phyloP scores from a whole-genome alignment of 2,888 invertebrate species.

The Pachycephus smyrnensis region DNA sequence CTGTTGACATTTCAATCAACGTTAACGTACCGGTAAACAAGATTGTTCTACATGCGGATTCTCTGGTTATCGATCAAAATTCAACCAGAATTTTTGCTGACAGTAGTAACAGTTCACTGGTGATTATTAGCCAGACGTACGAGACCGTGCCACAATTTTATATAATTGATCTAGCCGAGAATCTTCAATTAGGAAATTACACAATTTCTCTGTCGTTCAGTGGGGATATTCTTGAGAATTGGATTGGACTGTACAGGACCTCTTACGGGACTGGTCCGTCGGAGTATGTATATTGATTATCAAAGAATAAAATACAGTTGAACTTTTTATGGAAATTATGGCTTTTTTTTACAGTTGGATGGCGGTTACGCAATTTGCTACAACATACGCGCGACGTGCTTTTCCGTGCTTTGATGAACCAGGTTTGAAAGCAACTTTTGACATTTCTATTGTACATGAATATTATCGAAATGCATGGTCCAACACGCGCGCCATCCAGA shows the following conservation, averaged over 20 bases:
- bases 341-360: constrained; percentile 74
- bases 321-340: background rate
- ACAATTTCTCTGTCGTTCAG: constrained; percentile 69
- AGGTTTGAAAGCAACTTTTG: constrained; percentile 81
- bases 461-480: constrained; percentile 52
- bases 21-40: constrained; percentile 60
- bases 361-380: constrained; percentile 84
- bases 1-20: constrained; percentile 66
- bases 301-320: constrained; percentile 69
- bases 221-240: constrained; percentile 71
- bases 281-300: constrained; percentile 56
- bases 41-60: constrained; percentile 68
- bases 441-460: constrained; percentile 76
- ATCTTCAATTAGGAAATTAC: constrained; percentile 59
- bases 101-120: constrained; percentile 6
- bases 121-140: constrained; percentile 33
- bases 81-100: constrained; percentile 20
- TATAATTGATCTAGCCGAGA: constrained; percentile 24
- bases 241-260: constrained; percentile 75
- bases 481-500: constrained; percentile 18
- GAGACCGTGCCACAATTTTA: constrained; percentile 47
- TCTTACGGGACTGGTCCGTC: constrained; percentile 47
- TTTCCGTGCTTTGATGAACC: constrained; percentile 93
- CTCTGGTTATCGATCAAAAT: constrained; percentile 52
- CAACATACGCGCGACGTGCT: constrained; percentile 82